phyloP scores from a whole-genome alignment of 2,888 invertebrate species.

The Rotaria socialis region DNA sequence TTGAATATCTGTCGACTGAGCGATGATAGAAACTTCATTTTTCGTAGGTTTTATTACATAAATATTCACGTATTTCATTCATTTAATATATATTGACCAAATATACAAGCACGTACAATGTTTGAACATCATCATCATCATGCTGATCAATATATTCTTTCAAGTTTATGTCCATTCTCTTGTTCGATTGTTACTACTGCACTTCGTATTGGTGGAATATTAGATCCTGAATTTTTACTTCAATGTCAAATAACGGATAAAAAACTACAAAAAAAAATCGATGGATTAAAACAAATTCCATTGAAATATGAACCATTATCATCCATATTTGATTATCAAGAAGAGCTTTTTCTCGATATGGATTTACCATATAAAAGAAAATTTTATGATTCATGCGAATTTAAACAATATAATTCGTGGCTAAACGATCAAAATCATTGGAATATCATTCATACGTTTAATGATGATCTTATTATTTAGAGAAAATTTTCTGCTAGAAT shows the following conservation, averaged over 20 bases:
- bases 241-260: conserved; percentile 23
- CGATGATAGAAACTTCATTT: not conserved
- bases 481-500: not conserved
- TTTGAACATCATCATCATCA: not conserved
- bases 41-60: not conserved
- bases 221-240: not conserved
- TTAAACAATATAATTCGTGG: not conserved
- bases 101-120: not conserved
- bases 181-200: not conserved
- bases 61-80: not conserved
- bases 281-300: conserved; percentile 25
- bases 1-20: not conserved
- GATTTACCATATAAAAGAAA: not conserved
- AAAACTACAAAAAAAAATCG: not conserved
- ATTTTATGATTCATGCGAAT: not conserved
- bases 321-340: not conserved
- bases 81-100: not conserved
- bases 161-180: not conserved
- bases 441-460: not conserved
- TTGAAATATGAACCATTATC: not conserved
- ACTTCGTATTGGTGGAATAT: not conserved
- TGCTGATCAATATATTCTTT: not conserved
- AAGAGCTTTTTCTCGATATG: not conserved
- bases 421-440: not conserved
- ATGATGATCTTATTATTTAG: not conserved